Evolutionary conservation across 1,140 invertebrate genomes (phyloP), one percentile per base, ranked within the genome.

Genomic region (Dufourea novaeangliae): DNA sequence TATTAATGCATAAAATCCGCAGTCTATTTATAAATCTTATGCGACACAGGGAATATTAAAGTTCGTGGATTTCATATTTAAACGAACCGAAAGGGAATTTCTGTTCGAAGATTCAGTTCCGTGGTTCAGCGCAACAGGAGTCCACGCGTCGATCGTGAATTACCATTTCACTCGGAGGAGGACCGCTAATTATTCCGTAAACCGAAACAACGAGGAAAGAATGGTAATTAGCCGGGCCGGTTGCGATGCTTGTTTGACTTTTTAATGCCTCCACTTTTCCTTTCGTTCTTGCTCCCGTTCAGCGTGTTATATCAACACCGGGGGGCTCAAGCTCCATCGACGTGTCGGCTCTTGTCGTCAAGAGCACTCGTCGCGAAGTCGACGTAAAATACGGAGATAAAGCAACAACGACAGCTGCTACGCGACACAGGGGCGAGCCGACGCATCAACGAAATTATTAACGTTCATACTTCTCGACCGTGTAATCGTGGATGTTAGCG

Each of bases 321-420:
- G n/a, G 22, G 63, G 54, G 73, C 66, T 76, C 73, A 69, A 76
- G 66, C 64, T 76, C 73, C 73, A 76, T 69, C 81, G 63, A 52
- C 68, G 81, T 82, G 81, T 83, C 80, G 81, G 46, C 80, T 34
- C 50, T 66, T 34, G 50, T 73, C 46, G 41, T 71, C 34, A 17
- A 37, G 80, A 68, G 81, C 62, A 73, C 70, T 83, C 59, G 80
- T 78, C 37, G 67, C 74, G 81, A 83, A 78, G 64, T 83, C 81
- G 66, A 83, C 79, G 74, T 66, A 54, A 41, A 82, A 34, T 70
- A 66, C 56, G 50, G 50, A 78, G 74, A 73, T 76, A 76, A 76
- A 76, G 73, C 73, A 73, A 82, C 75, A 73, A 63, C 39, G 64
- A 67, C 46, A 50, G n/a, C 62, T 56, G 50, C 54, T 67, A 27